Base-by-base conservation (phyloP, 2,113 vertebrate species). In the Petaurus breviceps region DNA sequence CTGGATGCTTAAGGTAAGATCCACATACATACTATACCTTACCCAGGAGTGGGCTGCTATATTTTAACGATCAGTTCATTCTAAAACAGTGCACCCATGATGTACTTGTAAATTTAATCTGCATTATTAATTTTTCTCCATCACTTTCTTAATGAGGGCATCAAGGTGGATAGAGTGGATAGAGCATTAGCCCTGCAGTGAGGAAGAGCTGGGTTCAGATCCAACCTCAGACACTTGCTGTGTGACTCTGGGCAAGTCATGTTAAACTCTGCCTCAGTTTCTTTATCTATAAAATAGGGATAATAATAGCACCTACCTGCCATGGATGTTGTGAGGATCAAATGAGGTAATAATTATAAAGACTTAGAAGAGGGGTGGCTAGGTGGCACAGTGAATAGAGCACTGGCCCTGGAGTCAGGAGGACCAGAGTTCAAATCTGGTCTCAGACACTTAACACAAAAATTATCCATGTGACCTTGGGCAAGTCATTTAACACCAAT, bases 1-100 rank as follows among this genome's bases (percentile, higher is more conserved):
- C 98, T 99, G 98, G 98, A 99, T 99, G 98, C 98, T 89, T 98
- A 98, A 99, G 98, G 99, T 99, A 98, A 98, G 98, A 94, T 43
- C 43, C 89, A 37, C 68, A 22, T 43, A 6, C 90, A 90, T 55
- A 31, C 91, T 91, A 26, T 11, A 26, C 52, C 92, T 26, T 31
- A 90, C 9, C 91, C 43, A 84, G 68, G n/a, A 19, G 5, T 84
- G 19, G 19, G n/a, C 19, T 43, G 68, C 19, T 43, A 43, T 43
- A 84, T 84, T 84, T 84, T 84, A 43, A 84, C 19, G 43, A 43
- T 84, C 16, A 43, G 6, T 7, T 43, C n/a, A 43, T 43, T 19
- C 6, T 43, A 43, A 84, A 84, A 84, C n/a, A 84, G 23, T 84
- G 7, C n/a, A 43, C n/a, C 43, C 14, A 22, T 43, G 68, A 43